phyloP scores from a whole-genome alignment of 2,888 invertebrate species.

The Drosophila kokeensis region DNA sequence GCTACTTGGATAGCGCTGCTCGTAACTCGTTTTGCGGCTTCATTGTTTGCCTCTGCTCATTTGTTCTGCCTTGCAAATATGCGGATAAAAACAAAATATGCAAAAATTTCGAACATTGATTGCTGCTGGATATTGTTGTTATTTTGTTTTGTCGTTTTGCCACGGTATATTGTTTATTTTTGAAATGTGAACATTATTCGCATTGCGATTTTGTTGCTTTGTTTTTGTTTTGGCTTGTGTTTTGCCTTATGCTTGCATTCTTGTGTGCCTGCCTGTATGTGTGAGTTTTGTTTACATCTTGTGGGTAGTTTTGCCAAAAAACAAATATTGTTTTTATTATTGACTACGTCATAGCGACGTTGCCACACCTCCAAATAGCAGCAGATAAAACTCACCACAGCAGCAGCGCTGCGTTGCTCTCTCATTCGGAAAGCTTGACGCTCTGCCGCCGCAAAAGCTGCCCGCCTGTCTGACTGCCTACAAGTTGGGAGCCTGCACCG shows the following conservation, averaged over 20 bases:
- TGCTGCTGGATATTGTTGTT: slow-evolving; percentile 26
- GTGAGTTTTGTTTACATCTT: slow-evolving; percentile 74
- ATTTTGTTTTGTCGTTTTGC: slow-evolving; percentile 9
- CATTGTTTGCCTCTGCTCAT: slow-evolving; percentile 59
- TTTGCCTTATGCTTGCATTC: slow-evolving; percentile 38
- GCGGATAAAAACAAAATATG: slow-evolving; percentile 71
- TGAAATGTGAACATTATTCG: slow-evolving; percentile 35
- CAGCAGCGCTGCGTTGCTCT: slow-evolving; percentile 17
- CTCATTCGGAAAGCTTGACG: slow-evolving; percentile 8
- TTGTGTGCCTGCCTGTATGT: slow-evolving; percentile 9
- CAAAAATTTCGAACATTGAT: slow-evolving; percentile 41
- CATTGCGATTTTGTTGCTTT: slow-evolving; percentile 42
- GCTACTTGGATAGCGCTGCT: slow-evolving; percentile 30
- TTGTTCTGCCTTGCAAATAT: slow-evolving; percentile 62
- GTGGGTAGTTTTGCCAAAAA: slow-evolving; percentile 63
- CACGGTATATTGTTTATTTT: slow-evolving; percentile 13
- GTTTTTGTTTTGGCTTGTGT: slow-evolving; percentile 46
- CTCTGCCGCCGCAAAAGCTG: slow-evolving; percentile 27
- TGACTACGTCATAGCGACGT: slow-evolving; percentile 39
- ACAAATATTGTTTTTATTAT: slow-evolving; percentile 21
- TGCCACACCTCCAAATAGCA: slow-evolving; percentile 69
- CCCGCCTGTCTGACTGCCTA: slow-evolving; percentile 37
- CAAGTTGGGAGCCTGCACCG: slow-evolving; percentile 40
- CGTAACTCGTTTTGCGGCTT: slow-evolving; percentile 72
- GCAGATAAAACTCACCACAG: slow-evolving; percentile 50